Conservation (phyloP, 1,140 invertebrate species). For the Heliconius nattereri region DNA sequence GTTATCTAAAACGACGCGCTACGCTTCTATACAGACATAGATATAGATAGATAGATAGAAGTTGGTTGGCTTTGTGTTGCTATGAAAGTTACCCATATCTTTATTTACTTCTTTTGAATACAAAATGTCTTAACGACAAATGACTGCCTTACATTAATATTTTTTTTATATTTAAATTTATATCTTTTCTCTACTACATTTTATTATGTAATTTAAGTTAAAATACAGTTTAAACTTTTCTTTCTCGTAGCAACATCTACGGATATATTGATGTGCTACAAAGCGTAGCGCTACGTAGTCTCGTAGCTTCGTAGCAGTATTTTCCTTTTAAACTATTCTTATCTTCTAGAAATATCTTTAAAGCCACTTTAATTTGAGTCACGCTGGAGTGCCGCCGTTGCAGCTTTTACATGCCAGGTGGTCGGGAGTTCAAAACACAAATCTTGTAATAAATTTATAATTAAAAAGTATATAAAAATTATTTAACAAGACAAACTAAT, state of each 20-base stretch:
- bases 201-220: not conserved
- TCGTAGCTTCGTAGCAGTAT: slow-evolving; percentile 12
- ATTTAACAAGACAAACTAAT: too few relatives aligned
- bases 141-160: not conserved
- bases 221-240: slow-evolving; percentile 2
- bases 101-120: not conserved
- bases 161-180: not conserved
- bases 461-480: not conserved
- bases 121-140: not conserved
- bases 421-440: too few relatives aligned
- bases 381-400: not conserved
- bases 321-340: slow-evolving; percentile 7
- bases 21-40: not conserved
- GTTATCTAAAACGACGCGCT: slow-evolving; percentile 61
- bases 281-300: slow-evolving; percentile 12
- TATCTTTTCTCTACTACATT: not conserved
- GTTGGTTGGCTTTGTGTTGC: slow-evolving; percentile 2
- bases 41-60: not conserved
- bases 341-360: not conserved
- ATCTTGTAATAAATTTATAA: not conserved
- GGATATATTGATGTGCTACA: slow-evolving; percentile 14
- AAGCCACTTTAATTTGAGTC: slow-evolving; percentile 6
- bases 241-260: slow-evolving; percentile 4
- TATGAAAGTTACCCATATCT: slow-evolving; percentile 19
- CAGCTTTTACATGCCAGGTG: too few relatives aligned